Percentiles rank a stretch among this genome's conserved stretches.
Conservation (phyloP, 2,113 vertebrate species). For the Nothocercus julius region DNA sequence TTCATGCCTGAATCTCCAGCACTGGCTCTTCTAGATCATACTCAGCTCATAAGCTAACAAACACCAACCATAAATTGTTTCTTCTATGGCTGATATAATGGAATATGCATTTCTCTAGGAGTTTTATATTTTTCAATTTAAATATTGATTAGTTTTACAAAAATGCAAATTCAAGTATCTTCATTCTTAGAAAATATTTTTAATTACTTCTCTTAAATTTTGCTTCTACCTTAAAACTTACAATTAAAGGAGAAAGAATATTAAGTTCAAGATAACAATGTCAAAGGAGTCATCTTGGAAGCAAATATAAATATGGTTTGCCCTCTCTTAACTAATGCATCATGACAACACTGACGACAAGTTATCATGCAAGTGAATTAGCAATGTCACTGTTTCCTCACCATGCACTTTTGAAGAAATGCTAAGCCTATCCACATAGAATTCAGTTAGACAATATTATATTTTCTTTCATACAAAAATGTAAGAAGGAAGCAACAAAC, state of each 20-base stretch:
- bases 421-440: conserved; percentile 4
- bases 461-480: conserved; percentile 72
- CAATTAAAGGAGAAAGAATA: conserved; percentile 80
- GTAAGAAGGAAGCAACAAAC: conserved; percentile 70
- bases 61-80: neutral
- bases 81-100: neutral
- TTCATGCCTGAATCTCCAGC: neutral
- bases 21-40: neutral
- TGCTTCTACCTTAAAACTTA: conserved; percentile 63
- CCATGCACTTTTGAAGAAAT: neutral
- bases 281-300: conserved; percentile 80
- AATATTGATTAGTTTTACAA: neutral
- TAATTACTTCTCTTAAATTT: conserved; percentile 14
- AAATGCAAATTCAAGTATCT: neutral
- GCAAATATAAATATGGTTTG: conserved; percentile 77
- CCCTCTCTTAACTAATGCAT: conserved; percentile 73
- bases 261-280: conserved; percentile 79
- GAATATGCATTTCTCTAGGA: neutral
- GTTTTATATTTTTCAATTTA: neutral
- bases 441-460: conserved; percentile 25
- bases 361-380: conserved; percentile 13
- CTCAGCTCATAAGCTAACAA: neutral
- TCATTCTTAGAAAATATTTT: neutral
- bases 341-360: conserved; percentile 18
- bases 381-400: neutral